phyloP scores from a whole-genome alignment of 2,888 invertebrate species.

The Coleophora flavipennella region DNA sequence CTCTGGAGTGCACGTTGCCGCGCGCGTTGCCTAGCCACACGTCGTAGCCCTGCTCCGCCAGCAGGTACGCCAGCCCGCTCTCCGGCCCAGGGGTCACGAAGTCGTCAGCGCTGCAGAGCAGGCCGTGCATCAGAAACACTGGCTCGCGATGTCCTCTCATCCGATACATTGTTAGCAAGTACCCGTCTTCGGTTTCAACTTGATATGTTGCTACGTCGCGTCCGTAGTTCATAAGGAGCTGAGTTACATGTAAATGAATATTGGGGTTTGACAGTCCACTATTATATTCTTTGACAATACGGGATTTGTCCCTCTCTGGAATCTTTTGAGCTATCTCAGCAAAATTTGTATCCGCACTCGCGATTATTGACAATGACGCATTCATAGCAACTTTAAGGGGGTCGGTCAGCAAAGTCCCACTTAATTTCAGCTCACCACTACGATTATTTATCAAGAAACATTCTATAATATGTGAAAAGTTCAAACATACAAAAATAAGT shows the following conservation, averaged over 20 bases:
- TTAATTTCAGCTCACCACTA: too few species aligned
- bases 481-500: too few species aligned
- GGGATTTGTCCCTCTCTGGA: too few species aligned
- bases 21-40: slow-evolving; percentile 87
- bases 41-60: slow-evolving; percentile 77
- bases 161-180: slow-evolving; percentile 34
- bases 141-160: slow-evolving; percentile 38
- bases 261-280: slow-evolving; percentile 24
- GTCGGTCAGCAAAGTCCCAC: too few species aligned
- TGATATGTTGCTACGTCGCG: slow-evolving; percentile 31
- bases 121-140: slow-evolving; percentile 50
- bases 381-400: too few species aligned
- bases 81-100: slow-evolving; percentile 40
- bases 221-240: slow-evolving; percentile 38
- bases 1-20: slow-evolving; percentile 77
- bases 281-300: background rate
- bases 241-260: slow-evolving; percentile 22
- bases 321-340: too few species aligned
- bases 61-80: slow-evolving; percentile 45
- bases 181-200: slow-evolving; percentile 41
- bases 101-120: slow-evolving; percentile 46
- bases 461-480: too few species aligned
- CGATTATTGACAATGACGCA: too few species aligned
- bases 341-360: too few species aligned
- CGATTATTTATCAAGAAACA: too few species aligned